These are phyloP conservation scores for Drosophila niveifrons DNA, from an alignment of 2,888 invertebrate species.

Conservation along the genomic window DNA sequence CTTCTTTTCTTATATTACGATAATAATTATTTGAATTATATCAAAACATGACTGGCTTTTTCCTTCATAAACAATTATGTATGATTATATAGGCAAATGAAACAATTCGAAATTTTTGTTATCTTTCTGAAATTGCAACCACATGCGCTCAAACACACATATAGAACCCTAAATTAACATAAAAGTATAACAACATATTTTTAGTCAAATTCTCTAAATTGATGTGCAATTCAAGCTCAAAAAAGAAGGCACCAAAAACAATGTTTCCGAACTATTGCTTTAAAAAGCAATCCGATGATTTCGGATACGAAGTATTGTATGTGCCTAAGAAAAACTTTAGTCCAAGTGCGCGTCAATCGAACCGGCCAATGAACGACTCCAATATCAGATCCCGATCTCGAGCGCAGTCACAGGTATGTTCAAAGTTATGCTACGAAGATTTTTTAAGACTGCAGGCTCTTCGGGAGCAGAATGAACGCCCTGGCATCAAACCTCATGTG, in stretches of 20 bases:
- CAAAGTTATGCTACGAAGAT: slow-evolving; percentile 15
- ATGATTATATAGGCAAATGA: background rate
- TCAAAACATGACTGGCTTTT: slow-evolving; percentile 22
- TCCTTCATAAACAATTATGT: slow-evolving; percentile 28
- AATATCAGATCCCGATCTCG: slow-evolving; percentile 2
- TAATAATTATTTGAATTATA: background rate
- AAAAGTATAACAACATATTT: slow-evolving; percentile 17
- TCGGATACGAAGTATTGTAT: slow-evolving; percentile 52
- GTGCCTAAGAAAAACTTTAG: slow-evolving; percentile 16
- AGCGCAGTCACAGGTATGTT: background rate
- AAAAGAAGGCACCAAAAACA: slow-evolving; percentile 8
- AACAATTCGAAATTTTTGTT: slow-evolving; percentile 23
- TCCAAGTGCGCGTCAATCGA: background rate
- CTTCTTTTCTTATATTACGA: background rate
- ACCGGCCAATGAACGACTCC: background rate
- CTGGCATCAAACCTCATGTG: slow-evolving; percentile 18
- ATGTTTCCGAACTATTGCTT: slow-evolving; percentile 76
- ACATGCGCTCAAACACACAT: slow-evolving; percentile 1
- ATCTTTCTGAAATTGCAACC: background rate
- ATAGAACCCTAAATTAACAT: slow-evolving; percentile 18
- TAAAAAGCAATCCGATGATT: slow-evolving; percentile 38
- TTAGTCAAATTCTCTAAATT: slow-evolving; percentile 23
- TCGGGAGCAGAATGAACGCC: slow-evolving; percentile 15
- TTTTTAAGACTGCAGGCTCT: background rate
- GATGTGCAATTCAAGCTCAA: slow-evolving; percentile 15